These are phyloP conservation scores for Hemithea aestivaria DNA, from an alignment of 2,888 invertebrate species.

Conservation along the genomic window DNA sequence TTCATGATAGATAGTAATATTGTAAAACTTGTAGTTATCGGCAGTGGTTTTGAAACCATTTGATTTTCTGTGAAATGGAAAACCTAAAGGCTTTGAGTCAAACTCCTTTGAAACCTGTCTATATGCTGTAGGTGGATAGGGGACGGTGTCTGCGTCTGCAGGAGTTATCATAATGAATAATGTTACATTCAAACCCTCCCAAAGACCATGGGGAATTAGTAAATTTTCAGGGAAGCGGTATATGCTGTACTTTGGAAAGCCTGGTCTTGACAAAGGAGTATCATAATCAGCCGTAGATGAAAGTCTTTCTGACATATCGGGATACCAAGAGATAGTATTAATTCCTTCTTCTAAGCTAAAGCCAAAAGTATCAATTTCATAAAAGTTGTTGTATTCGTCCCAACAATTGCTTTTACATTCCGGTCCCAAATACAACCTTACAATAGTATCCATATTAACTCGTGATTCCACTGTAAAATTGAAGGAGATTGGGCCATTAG, in stretches of 20 bases:
- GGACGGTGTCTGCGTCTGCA: conserved; percentile 30
- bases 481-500: conserved; percentile 48
- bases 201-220: conserved; percentile 55
- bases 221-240: conserved; percentile 62
- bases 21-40: conserved; percentile 59
- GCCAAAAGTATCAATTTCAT: conserved; percentile 53
- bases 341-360: conserved; percentile 44
- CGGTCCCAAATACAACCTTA: conserved; percentile 63
- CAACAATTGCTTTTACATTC: conserved; percentile 50
- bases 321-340: conserved; percentile 51
- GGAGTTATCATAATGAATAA: conserved; percentile 60
- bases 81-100: conserved; percentile 59
- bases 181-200: conserved; percentile 56
- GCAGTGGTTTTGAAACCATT: conserved; percentile 33
- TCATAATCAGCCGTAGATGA: conserved; percentile 51
- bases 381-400: conserved; percentile 48
- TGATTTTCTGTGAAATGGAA: conserved; percentile 62
- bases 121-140: conserved; percentile 34
- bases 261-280: conserved; percentile 28
- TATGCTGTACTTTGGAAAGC: conserved; percentile 26
- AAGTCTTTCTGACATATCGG: conserved; percentile 42
- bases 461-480: conserved; percentile 51
- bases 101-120: conserved; percentile 36
- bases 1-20: conserved; percentile 56
- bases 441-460: conserved; percentile 35